A percentile compares a stretch with the other conserved stretches of the same genome.
Conservation (phyloP, 2,888 invertebrate species). For the Pachycephus smyrnensis region DNA sequence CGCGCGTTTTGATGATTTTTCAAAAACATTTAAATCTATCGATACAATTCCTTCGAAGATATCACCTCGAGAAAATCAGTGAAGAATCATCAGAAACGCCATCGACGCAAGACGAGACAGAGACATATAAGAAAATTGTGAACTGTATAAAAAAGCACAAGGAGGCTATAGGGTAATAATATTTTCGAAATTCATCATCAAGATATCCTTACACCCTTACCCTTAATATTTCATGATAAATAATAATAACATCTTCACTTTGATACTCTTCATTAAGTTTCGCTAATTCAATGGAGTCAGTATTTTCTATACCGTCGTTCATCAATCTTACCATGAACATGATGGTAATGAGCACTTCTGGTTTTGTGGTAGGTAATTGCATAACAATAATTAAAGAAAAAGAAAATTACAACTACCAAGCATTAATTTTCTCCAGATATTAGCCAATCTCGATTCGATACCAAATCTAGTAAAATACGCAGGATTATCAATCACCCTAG, state of each 20-base stretch:
- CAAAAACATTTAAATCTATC: constrained; percentile 1
- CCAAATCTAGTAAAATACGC: background rate
- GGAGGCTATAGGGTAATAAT: constrained; percentile 13
- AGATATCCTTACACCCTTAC: too few species aligned
- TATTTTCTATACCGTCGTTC: background rate
- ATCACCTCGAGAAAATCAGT: constrained; percentile 6
- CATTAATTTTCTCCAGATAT: too few species aligned
- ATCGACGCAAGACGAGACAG: constrained; percentile 4
- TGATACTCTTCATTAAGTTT: background rate
- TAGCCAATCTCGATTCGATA: too few species aligned
- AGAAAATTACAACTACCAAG: too few species aligned
- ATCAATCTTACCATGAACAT: constrained; percentile 1
- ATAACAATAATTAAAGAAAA: too few species aligned
- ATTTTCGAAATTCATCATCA: background rate
- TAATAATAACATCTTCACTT: too few species aligned
- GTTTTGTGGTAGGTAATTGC: constrained; percentile 1
- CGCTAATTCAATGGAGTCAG: constrained; percentile 8
- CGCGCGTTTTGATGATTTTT: too few species aligned
- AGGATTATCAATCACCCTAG: constrained; percentile 25
- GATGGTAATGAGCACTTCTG: constrained; percentile 5
- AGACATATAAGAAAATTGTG: background rate
- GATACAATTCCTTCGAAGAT: constrained; percentile 1
- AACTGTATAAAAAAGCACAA: constrained; percentile 14
- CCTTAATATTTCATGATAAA: too few species aligned
- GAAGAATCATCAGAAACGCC: background rate